These are phyloP conservation scores for Dryobates pubescens DNA, from an alignment of 2,797 vertebrate genomes.

Conservation along the genomic window DNA sequence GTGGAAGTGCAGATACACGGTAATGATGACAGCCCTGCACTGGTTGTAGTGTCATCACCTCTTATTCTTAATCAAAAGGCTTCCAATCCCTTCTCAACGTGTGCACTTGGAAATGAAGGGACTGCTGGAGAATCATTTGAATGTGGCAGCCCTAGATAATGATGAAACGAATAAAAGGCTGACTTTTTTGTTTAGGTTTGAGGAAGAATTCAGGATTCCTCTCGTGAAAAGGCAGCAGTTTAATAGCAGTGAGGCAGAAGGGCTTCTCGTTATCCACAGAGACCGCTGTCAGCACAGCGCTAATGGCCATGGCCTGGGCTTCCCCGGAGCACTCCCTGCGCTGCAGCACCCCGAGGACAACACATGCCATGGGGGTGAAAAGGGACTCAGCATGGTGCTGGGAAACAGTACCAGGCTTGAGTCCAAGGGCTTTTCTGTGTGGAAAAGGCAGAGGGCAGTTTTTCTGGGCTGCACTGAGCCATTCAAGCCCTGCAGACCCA, in stretches of 20 bases:
- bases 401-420: background rate
- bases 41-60: constrained; percentile 77
- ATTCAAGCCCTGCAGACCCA: background rate
- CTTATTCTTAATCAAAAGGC: constrained; percentile 79
- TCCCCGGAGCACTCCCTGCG: background rate
- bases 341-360: accelerated
- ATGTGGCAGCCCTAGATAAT: constrained; percentile 79
- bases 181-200: constrained; percentile 74
- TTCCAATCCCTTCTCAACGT: constrained; percentile 75
- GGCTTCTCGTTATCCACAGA: constrained; percentile 69
- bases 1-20: constrained; percentile 74
- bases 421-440: background rate
- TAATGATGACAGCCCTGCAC: constrained; percentile 77
- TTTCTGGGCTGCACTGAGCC: background rate
- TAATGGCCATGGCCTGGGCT: constrained; percentile 65
- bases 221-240: constrained; percentile 74
- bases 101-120: constrained; percentile 75
- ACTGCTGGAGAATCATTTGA: constrained; percentile 77
- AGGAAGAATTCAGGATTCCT: constrained; percentile 74
- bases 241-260: constrained; percentile 68
- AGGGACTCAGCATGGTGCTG: background rate
- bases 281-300: constrained; percentile 31
- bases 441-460: background rate
- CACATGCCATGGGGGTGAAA: accelerated
- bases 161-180: constrained; percentile 78